Conservation (phyloP, 2,888 invertebrate genomes). For the Polymixis lichenea region DNA sequence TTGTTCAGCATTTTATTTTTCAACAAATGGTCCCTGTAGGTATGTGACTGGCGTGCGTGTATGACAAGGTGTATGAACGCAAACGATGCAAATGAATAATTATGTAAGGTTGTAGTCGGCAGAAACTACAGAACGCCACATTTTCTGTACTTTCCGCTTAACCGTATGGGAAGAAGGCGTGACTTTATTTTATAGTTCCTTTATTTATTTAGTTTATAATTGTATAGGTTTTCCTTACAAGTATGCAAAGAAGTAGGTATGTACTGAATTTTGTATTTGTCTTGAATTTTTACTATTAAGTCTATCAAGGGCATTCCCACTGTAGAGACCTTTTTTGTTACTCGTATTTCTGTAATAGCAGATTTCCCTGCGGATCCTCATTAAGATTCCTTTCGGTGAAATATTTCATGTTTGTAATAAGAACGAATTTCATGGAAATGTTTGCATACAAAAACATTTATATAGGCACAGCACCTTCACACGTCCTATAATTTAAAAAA, state of each 20-base stretch:
- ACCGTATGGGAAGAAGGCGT: not conserved
- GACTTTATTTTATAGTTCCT: not conserved
- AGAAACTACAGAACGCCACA: not conserved
- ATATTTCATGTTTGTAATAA: conserved; percentile 38
- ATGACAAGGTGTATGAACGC: not conserved
- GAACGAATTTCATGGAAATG: conserved; percentile 7
- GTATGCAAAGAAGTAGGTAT: not conserved
- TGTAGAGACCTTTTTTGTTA: conserved; percentile 43
- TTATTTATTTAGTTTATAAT: conserved; percentile 9
- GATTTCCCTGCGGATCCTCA: conserved; percentile 66
- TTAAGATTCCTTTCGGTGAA: conserved; percentile 59
- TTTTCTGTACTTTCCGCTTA: not conserved
- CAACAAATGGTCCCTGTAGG: not conserved
- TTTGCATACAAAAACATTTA: not conserved
- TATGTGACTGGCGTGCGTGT: not conserved
- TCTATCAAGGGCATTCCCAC: conserved; percentile 6
- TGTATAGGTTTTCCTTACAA: not conserved
- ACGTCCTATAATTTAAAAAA: not conserved
- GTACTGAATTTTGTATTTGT: conserved; percentile 4
- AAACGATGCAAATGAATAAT: not conserved
- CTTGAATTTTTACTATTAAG: conserved; percentile 15
- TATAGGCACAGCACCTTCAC: too few species aligned
- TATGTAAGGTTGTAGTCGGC: not conserved
- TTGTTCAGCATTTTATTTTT: conserved; percentile 36
- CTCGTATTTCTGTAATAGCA: conserved; percentile 49